Conservation (phyloP, 2,797 vertebrate species). For the Pteropus rufus region DNA sequence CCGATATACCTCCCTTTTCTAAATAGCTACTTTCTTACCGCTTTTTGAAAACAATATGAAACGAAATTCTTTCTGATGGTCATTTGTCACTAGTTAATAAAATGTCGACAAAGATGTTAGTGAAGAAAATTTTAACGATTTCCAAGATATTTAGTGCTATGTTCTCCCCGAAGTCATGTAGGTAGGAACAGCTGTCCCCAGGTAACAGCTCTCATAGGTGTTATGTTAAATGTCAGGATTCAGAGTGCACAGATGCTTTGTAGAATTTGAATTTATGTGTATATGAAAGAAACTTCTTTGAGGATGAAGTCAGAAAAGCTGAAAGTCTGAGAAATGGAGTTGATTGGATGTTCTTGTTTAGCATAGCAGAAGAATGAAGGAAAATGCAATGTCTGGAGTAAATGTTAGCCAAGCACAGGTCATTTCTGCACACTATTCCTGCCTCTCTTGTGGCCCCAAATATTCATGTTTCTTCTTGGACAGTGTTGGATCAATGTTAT, state of each 20-base stretch:
- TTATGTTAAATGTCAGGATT: not conserved
- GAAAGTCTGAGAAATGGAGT: not conserved
- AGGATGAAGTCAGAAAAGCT: not conserved
- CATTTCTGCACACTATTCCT: no score
- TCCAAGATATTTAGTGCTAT: no score
- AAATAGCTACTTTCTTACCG: conserved; percentile 38
- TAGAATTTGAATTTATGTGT: not conserved
- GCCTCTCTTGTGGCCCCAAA: not conserved
- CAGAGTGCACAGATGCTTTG: not conserved
- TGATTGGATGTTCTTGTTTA: not conserved
- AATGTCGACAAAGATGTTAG: not conserved
- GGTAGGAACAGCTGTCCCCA: not conserved
- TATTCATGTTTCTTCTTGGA: not conserved
- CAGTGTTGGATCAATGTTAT: not conserved
- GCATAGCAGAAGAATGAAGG: not conserved
- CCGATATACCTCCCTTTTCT: not conserved
- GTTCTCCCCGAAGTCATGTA: not conserved
- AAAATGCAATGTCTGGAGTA: not conserved
- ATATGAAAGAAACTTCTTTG: not conserved
- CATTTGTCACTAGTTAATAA: not conserved
- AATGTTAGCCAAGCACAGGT: not conserved
- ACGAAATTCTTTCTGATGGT: not conserved
- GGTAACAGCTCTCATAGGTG: not conserved
- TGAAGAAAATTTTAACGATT: conserved; percentile 21
- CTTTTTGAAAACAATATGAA: not conserved